Evolutionary conservation across 2,888 invertebrate species (phyloP).

Genomic region (Blastobasis adustella): DNA sequence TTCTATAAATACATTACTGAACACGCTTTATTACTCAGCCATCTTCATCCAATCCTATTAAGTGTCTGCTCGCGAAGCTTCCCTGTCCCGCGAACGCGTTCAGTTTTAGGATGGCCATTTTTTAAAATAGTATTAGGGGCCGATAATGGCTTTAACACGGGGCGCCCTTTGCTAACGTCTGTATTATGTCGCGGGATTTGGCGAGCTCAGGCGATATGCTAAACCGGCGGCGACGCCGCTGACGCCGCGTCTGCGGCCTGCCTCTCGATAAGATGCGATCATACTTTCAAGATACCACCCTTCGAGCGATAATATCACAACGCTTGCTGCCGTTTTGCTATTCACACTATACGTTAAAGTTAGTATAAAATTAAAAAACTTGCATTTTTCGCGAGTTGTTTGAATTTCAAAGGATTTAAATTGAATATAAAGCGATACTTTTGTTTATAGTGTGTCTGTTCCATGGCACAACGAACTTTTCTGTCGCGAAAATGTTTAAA

Average conservation of each 20-base stretch:
- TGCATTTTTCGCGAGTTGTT: conserved; percentile 43
- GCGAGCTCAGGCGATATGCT: conserved; percentile 50
- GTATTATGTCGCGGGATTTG: conserved; percentile 50
- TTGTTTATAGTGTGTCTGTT: no score
- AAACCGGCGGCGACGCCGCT: no score
- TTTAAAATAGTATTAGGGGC: conserved; percentile 65
- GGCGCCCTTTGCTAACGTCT: conserved; percentile 44
- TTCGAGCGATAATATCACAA: conserved; percentile 47
- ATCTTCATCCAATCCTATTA: conserved; percentile 72
- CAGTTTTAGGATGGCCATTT: conserved; percentile 63
- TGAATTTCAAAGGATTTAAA: conserved; percentile 34
- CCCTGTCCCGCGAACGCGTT: conserved; percentile 43
- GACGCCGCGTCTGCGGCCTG: no score
- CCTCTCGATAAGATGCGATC: no score
- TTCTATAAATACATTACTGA: conserved; percentile 69
- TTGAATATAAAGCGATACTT: background rate
- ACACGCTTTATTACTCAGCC: conserved; percentile 71
- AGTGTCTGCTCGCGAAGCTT: conserved; percentile 58
- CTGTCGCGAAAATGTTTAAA: no score
- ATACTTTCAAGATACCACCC: conserved; percentile 11
- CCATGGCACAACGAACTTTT: no score
- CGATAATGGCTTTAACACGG: conserved; percentile 63
- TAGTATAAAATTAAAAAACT: conserved; percentile 34
- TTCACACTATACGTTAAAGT: conserved; percentile 19
- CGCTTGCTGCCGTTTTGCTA: conserved; percentile 43